Evolutionary conservation across 2,797 vertebrate species (phyloP).

Genomic region (Bothrops alternatus): DNA sequence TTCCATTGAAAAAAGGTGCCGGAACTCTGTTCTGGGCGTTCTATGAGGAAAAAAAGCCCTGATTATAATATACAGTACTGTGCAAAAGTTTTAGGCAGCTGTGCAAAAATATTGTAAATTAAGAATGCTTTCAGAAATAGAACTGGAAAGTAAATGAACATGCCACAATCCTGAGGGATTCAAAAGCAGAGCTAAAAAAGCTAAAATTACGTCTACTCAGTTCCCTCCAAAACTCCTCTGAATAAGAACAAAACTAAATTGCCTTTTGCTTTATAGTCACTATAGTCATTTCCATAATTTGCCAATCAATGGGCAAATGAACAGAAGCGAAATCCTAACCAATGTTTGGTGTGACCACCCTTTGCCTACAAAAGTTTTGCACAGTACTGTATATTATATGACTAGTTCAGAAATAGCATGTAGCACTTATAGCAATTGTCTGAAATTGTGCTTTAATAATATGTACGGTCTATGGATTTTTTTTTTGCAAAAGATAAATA

Average conservation of each 20-base stretch:
- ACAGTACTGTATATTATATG: background rate
- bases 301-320: background rate
- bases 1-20: too few relatives aligned
- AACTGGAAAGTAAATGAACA: slow-evolving; percentile 23
- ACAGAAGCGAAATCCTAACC: background rate
- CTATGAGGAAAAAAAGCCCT: too few relatives aligned
- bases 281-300: slow-evolving; percentile 25
- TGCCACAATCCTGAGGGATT: slow-evolving; percentile 60
- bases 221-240: background rate
- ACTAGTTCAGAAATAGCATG: background rate
- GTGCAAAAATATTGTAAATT: background rate
- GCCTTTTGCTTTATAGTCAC: slow-evolving; percentile 36
- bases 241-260: slow-evolving; percentile 45
- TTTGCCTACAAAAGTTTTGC: background rate
- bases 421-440: background rate
- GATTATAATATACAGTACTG: background rate
- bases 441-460: background rate
- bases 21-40: too few relatives aligned
- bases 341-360: background rate
- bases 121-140: background rate
- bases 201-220: slow-evolving; percentile 55
- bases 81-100: background rate
- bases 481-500: background rate
- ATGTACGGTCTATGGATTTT: background rate
- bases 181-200: slow-evolving; percentile 44